Base-by-base conservation (phyloP, 2,797 vertebrate species). In the Halcyon leucocephala region DNA sequence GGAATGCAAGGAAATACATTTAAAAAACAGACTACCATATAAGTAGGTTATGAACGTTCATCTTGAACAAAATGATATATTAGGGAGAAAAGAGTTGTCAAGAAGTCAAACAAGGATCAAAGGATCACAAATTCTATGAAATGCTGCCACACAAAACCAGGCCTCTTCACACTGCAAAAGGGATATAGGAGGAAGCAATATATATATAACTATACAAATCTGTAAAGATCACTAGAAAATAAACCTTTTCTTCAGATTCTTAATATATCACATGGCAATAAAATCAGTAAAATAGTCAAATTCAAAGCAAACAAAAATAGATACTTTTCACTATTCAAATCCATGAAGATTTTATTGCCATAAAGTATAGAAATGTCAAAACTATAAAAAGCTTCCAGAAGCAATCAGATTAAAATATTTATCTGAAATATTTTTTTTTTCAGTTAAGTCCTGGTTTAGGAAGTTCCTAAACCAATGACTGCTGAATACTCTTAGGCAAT, bases 271-370 rank as follows among this genome's bases (percentile, higher is more conserved):
- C 4, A 12, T 21, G n/a, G 3, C n/a, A 77, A 51, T 39, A 83
- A 64, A 79, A 51, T 35, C 20, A 51, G 12, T 54, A 67, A 82
- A 82, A 51, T 10, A 72, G n/a, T 42, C 6, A 66, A 65, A 83
- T 55, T 83, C 44, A 66, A 86, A 77, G 42, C 1, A 77, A 86
- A 52, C 0, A 35, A 58, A 62, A 31, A 9, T 1, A 0, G 0
- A 26, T 39, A 24, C 1, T 46, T 86, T 65, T 62, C 13, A 58
- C 5, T 71, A 12, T 67, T 67, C 16, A 3, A n/a, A 62, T 88
- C 3, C 10, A 22, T 1, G 4, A 73, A 66, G 5, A 11, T 64
- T 94, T 81, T 66, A 55, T 65, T 86, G 8, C 9, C 9, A 58
- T 33, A 44, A 83, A 73, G 49, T 41, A 73, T 16, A 15, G n/a